Conservation (phyloP, 2,797 vertebrate species). For the Labroides dimidiatus region DNA sequence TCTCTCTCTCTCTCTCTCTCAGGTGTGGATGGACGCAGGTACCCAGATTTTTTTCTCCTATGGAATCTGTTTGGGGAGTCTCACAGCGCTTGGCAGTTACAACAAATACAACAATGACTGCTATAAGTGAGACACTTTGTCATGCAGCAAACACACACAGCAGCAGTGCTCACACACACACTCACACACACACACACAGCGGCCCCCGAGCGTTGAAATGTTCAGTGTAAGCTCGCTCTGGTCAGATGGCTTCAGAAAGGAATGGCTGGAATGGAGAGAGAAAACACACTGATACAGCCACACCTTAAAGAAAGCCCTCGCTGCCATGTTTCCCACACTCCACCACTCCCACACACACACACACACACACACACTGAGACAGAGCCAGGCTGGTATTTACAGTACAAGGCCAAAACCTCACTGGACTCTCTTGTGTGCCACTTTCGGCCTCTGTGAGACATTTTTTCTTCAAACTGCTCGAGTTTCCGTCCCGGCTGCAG, state of each 20-base stretch:
- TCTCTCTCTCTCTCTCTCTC: neutral
- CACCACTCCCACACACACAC: slow-evolving; percentile 16
- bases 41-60: slow-evolving; percentile 96
- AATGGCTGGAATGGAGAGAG: slow-evolving; percentile 79
- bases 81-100: slow-evolving; percentile 94
- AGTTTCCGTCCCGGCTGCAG: neutral
- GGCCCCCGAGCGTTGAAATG: slow-evolving; percentile 24
- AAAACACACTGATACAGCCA: slow-evolving; percentile 72
- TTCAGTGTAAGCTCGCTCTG: slow-evolving; percentile 38
- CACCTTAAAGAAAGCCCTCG: slow-evolving; percentile 73
- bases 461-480: neutral
- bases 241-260: slow-evolving; percentile 60
- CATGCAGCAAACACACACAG: slow-evolving; percentile 7
- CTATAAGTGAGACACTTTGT: slow-evolving; percentile 85
- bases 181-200: neutral
- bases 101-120: slow-evolving; percentile 95
- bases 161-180: neutral
- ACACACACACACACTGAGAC: neutral
- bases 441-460: neutral
- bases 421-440: neutral
- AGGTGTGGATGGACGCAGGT: slow-evolving; percentile 97
- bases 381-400: slow-evolving; percentile 14
- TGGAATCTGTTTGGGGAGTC: slow-evolving; percentile 91
- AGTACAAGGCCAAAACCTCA: slow-evolving; percentile 11
- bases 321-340: slow-evolving; percentile 74